Conservation (phyloP, 2,113 vertebrate genomes). For the Eubucco bourcierii region DNA sequence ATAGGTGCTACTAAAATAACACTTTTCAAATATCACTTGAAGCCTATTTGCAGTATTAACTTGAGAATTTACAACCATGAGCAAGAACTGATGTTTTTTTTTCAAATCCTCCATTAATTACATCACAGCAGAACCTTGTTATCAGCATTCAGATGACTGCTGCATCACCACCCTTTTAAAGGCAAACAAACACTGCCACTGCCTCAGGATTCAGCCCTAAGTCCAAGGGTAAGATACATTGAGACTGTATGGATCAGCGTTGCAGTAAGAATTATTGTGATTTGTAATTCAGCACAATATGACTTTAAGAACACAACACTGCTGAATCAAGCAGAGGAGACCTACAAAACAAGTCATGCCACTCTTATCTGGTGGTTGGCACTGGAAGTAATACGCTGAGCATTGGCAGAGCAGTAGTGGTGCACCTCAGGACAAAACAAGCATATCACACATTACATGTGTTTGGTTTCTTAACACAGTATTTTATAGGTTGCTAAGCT, state of each 20-base stretch:
- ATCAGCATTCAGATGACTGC: neutral
- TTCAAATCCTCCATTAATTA: slow-evolving; percentile 10
- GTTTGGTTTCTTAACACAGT: neutral
- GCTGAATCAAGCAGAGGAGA: neutral
- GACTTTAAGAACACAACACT: neutral
- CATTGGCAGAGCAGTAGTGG: neutral
- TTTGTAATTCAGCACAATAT: neutral
- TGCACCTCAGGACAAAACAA: neutral
- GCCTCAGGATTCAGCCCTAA: neutral
- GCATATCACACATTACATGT: neutral
- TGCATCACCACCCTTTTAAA: neutral
- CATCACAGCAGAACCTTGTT: neutral
- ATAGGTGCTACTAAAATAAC: neutral
- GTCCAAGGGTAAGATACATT: neutral
- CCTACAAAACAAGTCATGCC: neutral
- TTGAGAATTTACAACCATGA: slow-evolving; percentile 1
- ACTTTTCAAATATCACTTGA: slow-evolving; percentile 8
- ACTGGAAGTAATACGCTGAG: neutral
- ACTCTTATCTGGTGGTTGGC: neutral
- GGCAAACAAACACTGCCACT: neutral
- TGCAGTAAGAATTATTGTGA: neutral
- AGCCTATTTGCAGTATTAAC: neutral
- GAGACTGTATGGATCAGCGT: neutral
- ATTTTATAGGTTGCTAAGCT: neutral
- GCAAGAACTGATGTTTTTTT: slow-evolving; percentile 8